Percentiles rank a stretch among this genome's conserved stretches.
These are phyloP conservation scores for Rallus limicola DNA, from an alignment of 2,113 vertebrate species.

Conservation along the genomic window DNA sequence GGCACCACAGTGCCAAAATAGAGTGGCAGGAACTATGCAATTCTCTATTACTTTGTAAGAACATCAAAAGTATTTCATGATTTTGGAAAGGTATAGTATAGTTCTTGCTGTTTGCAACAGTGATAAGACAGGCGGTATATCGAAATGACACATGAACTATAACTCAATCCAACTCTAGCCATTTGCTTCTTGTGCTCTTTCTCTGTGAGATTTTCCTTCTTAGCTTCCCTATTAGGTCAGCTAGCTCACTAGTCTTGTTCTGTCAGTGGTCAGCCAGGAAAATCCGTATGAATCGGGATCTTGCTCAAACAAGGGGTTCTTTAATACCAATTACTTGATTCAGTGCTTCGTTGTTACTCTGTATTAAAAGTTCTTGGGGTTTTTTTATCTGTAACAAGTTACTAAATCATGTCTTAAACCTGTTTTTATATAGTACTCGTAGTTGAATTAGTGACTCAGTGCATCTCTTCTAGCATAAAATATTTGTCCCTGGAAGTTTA, in stretches of 20 bases:
- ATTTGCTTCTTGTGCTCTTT: background rate
- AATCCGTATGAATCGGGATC: background rate
- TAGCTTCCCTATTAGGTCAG: background rate
- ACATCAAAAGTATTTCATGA: background rate
- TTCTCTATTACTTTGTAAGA: background rate
- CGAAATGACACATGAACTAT: background rate
- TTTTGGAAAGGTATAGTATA: background rate
- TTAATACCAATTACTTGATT: background rate
- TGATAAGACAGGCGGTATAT: background rate
- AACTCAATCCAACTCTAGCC: background rate
- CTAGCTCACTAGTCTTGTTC: background rate
- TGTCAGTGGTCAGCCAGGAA: background rate
- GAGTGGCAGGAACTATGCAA: background rate
- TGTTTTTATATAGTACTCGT: background rate
- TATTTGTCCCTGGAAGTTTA: background rate
- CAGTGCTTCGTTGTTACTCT: background rate
- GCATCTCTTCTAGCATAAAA: background rate
- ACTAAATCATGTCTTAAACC: background rate
- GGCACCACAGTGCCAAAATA: background rate
- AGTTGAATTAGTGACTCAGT: background rate
- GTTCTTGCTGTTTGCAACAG: background rate
- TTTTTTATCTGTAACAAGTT: background rate
- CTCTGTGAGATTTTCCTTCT: background rate
- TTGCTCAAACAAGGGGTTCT: background rate
- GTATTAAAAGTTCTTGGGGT: background rate